Evolutionary conservation across 1,140 invertebrate genomes (phyloP).

Genomic region (Antheraea mylitta): DNA sequence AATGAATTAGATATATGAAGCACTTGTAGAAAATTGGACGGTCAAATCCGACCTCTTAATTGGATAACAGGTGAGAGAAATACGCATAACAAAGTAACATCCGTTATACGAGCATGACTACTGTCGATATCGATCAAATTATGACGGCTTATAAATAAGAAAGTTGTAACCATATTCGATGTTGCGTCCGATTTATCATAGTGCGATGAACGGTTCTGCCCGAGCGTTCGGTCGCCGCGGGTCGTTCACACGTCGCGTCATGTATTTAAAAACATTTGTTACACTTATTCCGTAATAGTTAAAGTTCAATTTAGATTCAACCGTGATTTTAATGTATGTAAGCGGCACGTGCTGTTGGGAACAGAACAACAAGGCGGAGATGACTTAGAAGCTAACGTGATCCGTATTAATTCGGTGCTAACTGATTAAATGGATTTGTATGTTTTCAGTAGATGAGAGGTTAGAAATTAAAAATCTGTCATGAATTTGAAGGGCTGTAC

Average conservation of each 20-base stretch:
- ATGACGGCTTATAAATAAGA: not conserved
- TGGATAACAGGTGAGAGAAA: constrained; percentile 1
- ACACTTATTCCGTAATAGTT: not conserved
- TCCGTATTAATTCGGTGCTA: no score
- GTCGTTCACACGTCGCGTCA: not conserved
- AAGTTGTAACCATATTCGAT: constrained; percentile 4
- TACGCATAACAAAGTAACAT: not conserved
- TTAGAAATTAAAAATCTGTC: no score
- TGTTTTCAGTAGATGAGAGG: no score
- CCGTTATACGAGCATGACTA: not conserved
- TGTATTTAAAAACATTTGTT: not conserved
- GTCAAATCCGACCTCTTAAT: not conserved
- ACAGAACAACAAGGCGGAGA: not conserved
- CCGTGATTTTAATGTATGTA: not conserved
- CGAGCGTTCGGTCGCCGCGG: not conserved
- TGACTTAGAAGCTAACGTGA: not conserved
- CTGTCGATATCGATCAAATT: not conserved
- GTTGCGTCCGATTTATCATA: not conserved
- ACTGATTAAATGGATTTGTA: no score
- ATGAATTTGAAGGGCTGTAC: no score
- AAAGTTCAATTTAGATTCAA: not conserved
- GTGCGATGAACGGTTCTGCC: not conserved
- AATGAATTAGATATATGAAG: not conserved
- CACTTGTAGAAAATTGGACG: not conserved
- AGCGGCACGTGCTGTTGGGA: not conserved